Evolutionary conservation across 2,797 vertebrate genomes (phyloP), one percentile per base, ranked within the genome.

Genomic region (Phrynocephalus guinanensis): DNA sequence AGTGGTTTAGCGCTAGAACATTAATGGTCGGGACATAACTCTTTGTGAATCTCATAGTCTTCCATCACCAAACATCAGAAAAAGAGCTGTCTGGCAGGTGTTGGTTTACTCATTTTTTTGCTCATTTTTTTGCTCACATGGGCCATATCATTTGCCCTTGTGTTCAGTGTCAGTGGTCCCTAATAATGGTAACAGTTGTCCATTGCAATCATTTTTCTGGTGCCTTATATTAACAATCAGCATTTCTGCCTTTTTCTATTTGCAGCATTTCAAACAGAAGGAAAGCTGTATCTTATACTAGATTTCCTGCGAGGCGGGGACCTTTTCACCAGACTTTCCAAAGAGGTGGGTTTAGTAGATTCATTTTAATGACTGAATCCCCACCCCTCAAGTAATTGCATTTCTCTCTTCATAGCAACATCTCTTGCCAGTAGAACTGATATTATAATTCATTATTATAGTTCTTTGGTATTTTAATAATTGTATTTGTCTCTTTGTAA

Each of bases 231-330:
- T 89, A 44, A 24, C 15, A 91, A 88, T 68, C 87, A 85, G 86
- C 1, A 80, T 93, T 48, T 86, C 20, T 5, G 44, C 77, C 18
- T 84, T 96, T 96, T 95, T 92, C 52, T 95, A 20, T 95, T 95
- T 83, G 22, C 94, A 98, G 98, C 98, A 83, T 98, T 98, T 95
- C 98, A 98, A 95, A 98, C 98, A 9, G 99, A 99, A 91, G 99
- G 99, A 52, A 99, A 99, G 91, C 97, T 99, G 82, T 99, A 99
- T 95, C 97, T 99, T 94, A 99, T 99, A 94, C 96, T 99, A 88
- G 98, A 99, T 97, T 99, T 99, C 94, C 98, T 99, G 82, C 93
- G 98, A 85, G 99, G 99, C 87, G 99, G 98, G 48, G 99, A 99
- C 94, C 98, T 99, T 93, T 99, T 99, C 96, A 99, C 98, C 87